phyloP scores from a whole-genome alignment of 2,888 invertebrate genomes.

The Scelioninae gen. 1 region DNA sequence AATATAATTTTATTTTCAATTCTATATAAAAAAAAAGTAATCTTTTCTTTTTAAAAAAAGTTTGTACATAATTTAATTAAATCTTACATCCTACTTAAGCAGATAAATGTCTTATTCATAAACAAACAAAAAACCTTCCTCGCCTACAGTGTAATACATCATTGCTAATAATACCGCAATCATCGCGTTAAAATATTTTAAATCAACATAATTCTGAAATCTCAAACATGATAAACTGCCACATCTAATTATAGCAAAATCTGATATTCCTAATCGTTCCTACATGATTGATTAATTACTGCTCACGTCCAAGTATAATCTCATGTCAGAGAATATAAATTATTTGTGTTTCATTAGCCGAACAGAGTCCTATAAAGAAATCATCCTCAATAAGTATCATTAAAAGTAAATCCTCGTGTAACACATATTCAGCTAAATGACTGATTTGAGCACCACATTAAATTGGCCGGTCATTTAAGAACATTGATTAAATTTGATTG shows the following conservation, averaged over 20 bases:
- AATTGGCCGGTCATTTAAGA: slow-evolving; percentile 22
- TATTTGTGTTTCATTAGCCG: slow-evolving; percentile 9
- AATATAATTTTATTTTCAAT: too few species aligned
- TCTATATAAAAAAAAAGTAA: too few species aligned
- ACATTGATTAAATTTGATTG: slow-evolving; percentile 30
- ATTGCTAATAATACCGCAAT: background rate
- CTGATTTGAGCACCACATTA: background rate
- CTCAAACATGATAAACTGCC: background rate
- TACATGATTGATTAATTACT: slow-evolving; percentile 15
- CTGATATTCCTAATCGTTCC: slow-evolving; percentile 19
- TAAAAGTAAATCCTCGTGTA: slow-evolving; percentile 18
- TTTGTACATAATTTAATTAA: too few species aligned
- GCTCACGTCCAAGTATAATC: background rate
- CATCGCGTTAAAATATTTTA: background rate
- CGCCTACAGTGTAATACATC: background rate
- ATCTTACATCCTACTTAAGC: too few species aligned
- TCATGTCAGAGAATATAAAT: background rate
- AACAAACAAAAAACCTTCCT: too few species aligned
- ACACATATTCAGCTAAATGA: slow-evolving; percentile 16
- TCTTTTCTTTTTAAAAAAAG: too few species aligned
- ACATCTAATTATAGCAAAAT: slow-evolving; percentile 3
- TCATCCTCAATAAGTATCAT: slow-evolving; percentile 10
- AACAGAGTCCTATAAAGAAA: slow-evolving; percentile 6
- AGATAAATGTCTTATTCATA: too few species aligned
- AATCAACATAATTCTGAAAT: background rate